Evolutionary conservation across 2,113 vertebrate species (phyloP), one percentile per base, ranked within the genome.

Genomic region (Pyxicephalus adspersus): DNA sequence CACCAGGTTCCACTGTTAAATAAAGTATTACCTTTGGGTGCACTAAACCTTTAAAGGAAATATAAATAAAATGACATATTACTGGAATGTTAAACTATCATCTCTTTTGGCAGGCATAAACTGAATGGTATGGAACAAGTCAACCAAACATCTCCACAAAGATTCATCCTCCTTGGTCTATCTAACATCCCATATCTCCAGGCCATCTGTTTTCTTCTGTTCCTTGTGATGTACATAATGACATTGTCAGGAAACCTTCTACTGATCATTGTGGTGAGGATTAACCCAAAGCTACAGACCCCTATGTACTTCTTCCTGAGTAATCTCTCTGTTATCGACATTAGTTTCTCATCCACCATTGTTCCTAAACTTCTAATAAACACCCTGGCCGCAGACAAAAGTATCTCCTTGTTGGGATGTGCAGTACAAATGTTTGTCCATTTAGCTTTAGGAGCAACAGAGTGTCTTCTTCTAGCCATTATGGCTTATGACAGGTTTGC

Each of bases 251-350:
- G 29, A 63, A 76, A 76, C 34, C 0, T 31, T 60, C 34, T 76
- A 5, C 55, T 76, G 18, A 34, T 76, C 13, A 22, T 50, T 17
- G 52, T 16, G 7, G 73, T 76, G n/a, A 63, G 18, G 22, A 60
- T 76, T 2, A 76, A 29, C 18, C 22, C 22, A 8, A 3, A n/a
- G 3, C 15, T 76, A 17, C 73, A 61, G 18, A 76, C 73, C 34
- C 34, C 34, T 9, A 38, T 38, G 34, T 38, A 38, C 34, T 38
- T 64, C 22, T 76, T 76, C 19, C 57, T 76, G 5, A 26, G 58
- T 4, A 76, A 63, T n/a, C 58, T 76, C 22, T 63, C 74, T 19
- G 1, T 76, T n/a, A 76, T 76, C 29, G 74, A 76, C 74, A 64
- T 76, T 16, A 2, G 34, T n/a, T 64, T 76, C n/a, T 50, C 57